Evolutionary conservation across 2,797 vertebrate species (phyloP), one percentile per base, ranked within the genome.

Genomic region (Melopsittacus undulatus): DNA sequence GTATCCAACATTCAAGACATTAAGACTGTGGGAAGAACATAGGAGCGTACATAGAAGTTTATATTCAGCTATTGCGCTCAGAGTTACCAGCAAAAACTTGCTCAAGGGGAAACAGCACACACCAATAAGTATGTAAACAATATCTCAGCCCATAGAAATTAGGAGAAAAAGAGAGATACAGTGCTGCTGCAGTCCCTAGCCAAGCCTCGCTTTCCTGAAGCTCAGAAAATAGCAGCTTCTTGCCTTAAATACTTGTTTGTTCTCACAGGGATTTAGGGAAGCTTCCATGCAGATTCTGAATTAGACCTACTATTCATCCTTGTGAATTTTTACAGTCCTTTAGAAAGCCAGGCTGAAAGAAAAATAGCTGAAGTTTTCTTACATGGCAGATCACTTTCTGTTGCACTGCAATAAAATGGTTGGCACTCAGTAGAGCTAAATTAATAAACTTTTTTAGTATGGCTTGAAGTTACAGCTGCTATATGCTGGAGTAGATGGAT

Each of bases 371-470:
- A 30, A 49, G 62, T 38, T 83, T 93, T 87, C 49, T 49, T 34
- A 24, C 0, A 0, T 54, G 62, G 57, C 40, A 64, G 45, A 61
- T 32, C 34, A 0, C 17, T 87, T 83, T 83, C n/a, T 83, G 87
- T 91, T 72, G 89, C 57, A 40, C 76, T 81, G 92, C 87, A 91
- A 89, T 77, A 82, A 92, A 83, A 86, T 34, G 76, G 48, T n/a
- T 88, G 87, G 89, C 66, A 48, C 79, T 42, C 43, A 8, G 34
- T 7, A 49, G 54, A 93, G 77, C 84, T 94, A 83, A 95, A 97
- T 96, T 95, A 93, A 95, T 93, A 96, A 95, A 95, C 83, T 92
- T 89, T 87, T 92, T 95, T 67, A 83, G 85, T 85, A 81, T 38
- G 69, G 62, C 43, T 93, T 18, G 18, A 75, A 96, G 92, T 95